Evolutionary conservation across 2,797 vertebrate species (phyloP).

Genomic region (Staurois parvus): DNA sequence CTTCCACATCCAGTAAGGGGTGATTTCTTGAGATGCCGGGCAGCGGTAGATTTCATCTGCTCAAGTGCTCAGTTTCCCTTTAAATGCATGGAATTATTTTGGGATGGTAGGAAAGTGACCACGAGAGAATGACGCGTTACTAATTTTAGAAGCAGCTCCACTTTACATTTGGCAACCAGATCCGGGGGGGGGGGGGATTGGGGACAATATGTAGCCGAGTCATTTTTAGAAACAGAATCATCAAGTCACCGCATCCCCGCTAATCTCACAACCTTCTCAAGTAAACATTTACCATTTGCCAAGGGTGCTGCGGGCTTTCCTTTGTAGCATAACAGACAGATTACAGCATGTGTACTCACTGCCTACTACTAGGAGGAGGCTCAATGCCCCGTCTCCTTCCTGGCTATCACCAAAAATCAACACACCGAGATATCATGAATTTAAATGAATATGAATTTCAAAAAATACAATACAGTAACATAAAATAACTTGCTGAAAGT

Average conservation of each 20-base stretch:
- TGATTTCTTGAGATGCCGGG: too few species aligned
- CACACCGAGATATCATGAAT: too few species aligned
- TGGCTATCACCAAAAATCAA: too few species aligned
- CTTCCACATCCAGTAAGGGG: too few species aligned
- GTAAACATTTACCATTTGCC: neutral
- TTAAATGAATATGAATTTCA: too few species aligned
- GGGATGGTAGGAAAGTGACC: neutral
- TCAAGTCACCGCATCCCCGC: neutral
- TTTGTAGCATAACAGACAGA: neutral
- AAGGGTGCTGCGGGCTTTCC: neutral
- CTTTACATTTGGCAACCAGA: constrained; percentile 25
- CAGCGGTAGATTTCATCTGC: neutral
- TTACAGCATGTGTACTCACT: neutral
- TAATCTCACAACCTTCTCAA: neutral
- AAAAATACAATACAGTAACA: too few species aligned
- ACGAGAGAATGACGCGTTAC: neutral
- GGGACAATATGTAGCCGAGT: neutral
- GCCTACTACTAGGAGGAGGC: too few species aligned
- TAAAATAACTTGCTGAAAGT: too few species aligned
- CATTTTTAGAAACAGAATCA: constrained; percentile 28
- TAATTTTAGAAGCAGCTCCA: constrained; percentile 17
- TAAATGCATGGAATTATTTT: neutral
- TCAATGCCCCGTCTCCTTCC: too few species aligned
- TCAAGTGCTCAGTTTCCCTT: neutral
- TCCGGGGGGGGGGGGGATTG: neutral